A percentile compares a stretch with the other conserved stretches of the same genome.
Evolutionary conservation across 2,113 vertebrate species (phyloP).

Genomic region (Eleginops maclovinus): DNA sequence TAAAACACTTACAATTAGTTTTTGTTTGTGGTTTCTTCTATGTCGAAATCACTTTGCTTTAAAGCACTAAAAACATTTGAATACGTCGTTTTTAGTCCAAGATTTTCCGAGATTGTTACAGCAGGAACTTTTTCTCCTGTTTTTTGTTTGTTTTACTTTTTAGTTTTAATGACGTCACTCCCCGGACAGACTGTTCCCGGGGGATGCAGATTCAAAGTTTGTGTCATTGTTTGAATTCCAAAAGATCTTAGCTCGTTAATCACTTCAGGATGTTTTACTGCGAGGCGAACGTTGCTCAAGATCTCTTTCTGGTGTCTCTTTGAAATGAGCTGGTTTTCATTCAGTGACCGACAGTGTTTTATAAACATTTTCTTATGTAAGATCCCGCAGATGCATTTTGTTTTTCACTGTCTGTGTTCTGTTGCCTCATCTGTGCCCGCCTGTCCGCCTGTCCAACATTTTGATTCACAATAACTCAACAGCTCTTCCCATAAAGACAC

Average conservation of each 20-base stretch:
- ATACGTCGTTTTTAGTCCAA: too few relatives aligned
- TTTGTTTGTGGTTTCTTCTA: too few relatives aligned
- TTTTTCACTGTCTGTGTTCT: not conserved
- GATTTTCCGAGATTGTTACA: too few relatives aligned
- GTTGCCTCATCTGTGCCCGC: not conserved
- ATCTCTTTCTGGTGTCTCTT: too few relatives aligned
- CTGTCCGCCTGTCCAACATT: not conserved
- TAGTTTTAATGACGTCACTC: too few relatives aligned
- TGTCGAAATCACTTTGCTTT: too few relatives aligned
- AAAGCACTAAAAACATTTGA: too few relatives aligned
- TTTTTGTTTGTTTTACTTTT: too few relatives aligned
- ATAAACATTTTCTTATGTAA: not conserved
- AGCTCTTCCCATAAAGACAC: not conserved
- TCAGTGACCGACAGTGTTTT: too few relatives aligned
- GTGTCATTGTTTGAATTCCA: conserved; percentile 11
- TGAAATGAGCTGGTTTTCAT: not conserved
- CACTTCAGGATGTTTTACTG: conserved; percentile 11
- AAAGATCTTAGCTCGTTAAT: not conserved
- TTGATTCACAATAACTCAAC: not conserved
- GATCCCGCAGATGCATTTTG: not conserved
- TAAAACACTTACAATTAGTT: too few relatives aligned
- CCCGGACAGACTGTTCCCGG: too few relatives aligned
- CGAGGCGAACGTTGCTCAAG: not conserved
- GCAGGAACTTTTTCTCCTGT: too few relatives aligned
- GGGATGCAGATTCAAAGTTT: not conserved